Evolutionary conservation across 2,797 vertebrate genomes (phyloP).

Genomic region (Melanotaenia pygmaea): DNA sequence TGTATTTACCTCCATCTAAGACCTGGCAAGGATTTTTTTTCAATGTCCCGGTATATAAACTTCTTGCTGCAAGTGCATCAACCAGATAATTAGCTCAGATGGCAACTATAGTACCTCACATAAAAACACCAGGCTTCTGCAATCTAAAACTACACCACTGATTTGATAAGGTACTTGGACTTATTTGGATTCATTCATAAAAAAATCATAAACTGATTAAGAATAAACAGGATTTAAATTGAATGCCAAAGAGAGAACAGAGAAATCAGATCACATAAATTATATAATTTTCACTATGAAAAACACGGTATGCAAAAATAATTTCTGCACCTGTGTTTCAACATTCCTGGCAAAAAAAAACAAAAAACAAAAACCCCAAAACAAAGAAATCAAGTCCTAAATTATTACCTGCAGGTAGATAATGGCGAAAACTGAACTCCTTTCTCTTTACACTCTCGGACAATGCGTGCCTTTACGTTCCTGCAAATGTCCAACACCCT

Average conservation of each 20-base stretch:
- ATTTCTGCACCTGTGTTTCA: neutral
- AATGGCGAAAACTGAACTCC: conserved; percentile 95
- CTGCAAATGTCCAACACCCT: conserved; percentile 97
- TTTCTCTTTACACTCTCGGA: conserved; percentile 94
- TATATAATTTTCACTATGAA: neutral
- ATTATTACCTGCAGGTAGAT: conserved; percentile 92
- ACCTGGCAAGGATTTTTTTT: neutral
- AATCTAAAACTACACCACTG: neutral
- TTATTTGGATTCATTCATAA: neutral
- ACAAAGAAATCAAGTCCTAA: neutral
- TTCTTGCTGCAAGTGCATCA: neutral
- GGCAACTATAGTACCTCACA: neutral
- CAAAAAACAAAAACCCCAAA: no score
- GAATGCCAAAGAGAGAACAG: neutral
- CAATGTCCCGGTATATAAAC: neutral
- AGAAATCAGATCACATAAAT: neutral
- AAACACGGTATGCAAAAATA: neutral
- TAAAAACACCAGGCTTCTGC: neutral
- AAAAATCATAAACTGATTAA: neutral
- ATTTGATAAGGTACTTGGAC: neutral
- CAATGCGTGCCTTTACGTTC: conserved; percentile 96
- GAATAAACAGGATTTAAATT: neutral
- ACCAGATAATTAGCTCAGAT: neutral
- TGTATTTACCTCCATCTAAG: neutral
- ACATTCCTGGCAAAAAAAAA: neutral